Base-by-base conservation (phyloP, 2,888 invertebrate species). In the Diaperis boleti region DNA sequence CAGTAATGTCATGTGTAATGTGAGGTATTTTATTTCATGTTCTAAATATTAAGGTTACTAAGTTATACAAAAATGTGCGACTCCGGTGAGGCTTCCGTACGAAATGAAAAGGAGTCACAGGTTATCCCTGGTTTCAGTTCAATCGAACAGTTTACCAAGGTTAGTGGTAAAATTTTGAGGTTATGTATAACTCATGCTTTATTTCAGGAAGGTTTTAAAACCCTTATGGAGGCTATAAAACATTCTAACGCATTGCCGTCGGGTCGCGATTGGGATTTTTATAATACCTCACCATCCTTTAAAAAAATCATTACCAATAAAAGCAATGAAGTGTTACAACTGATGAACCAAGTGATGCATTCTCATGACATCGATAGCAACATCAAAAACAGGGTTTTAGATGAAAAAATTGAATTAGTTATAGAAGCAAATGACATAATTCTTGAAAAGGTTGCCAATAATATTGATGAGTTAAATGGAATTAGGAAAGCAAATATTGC, bases 361-460 rank as follows among this genome's bases (percentile, higher is more conserved):
- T 79, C 83, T 62, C 84, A 87, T 64, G 85, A 87, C 22, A 76
- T 88, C 8, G 82, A 83, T 44, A 85, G 84, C 6, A 88, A 86
- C 64, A 85, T 90, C 62, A 82, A 81, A 65, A 81, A 81, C 22
- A 79, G 86, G 15, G 85, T 86, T 59, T 69, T 83, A 1, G 89
- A 90, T 47, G 89, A 90, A 67, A 87, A 89, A 76, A 88, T 89
- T 72, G 95, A 96, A 65, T 84, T 92, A 71, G 76, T 96, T 7
- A 83, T 90, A 17, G 95, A 95, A 73, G 88, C 89, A 8, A 96
- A 95, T 82, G 96, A 96, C 81, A 84, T 86, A 42, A 85, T 95
- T 62, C 82, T 96, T 45, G 96, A 96, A 76, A 86, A 89, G 75
- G 88, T 94, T 47, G 91, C 92, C 75, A 87, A 88, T 69, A 84